These are phyloP conservation scores for Pelvicachromis taeniatus DNA, from an alignment of 2,113 vertebrate species.

Conservation along the genomic window DNA sequence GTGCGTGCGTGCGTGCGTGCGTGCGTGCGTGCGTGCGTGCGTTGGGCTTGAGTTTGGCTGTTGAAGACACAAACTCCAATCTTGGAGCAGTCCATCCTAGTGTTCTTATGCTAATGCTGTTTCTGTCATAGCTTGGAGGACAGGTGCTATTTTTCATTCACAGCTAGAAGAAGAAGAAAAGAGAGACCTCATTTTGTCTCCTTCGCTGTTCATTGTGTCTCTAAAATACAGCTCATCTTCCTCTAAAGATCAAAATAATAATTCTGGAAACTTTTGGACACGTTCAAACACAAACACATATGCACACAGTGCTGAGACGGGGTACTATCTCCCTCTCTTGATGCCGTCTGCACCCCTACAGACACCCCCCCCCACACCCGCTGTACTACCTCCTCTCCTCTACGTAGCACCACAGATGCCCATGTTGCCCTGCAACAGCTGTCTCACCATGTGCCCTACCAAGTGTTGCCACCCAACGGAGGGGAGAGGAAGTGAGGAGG, in stretches of 20 bases:
- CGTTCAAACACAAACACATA: conserved; percentile 12
- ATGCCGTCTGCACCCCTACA: conserved; percentile 11
- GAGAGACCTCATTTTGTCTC: not conserved
- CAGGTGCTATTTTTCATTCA: conserved; percentile 43
- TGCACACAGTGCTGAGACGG: not conserved
- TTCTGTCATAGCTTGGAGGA: conserved; percentile 13
- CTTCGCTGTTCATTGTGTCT: not conserved
- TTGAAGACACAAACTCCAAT: conserved; percentile 3
- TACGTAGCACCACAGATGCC: conserved; percentile 72
- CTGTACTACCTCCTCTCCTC: conserved; percentile 30
- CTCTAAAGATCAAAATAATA: not conserved
- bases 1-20: not conserved
- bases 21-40: not conserved
- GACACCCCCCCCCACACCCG: not conserved
- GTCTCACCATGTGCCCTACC: conserved; percentile 79
- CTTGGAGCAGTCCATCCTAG: conserved; percentile 3
- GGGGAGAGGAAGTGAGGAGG: conserved; percentile 64
- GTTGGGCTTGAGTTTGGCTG: not conserved
- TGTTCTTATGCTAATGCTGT: conserved; percentile 42
- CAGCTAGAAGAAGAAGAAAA: not conserved
- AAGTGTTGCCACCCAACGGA: conserved; percentile 76
- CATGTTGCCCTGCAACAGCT: conserved; percentile 78
- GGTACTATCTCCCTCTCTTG: conserved; percentile 8
- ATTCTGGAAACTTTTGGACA: conserved; percentile 6
- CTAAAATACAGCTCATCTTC: not conserved